Conservation (phyloP, 2,113 vertebrate genomes). For the Anarrhichthys ocellatus region DNA sequence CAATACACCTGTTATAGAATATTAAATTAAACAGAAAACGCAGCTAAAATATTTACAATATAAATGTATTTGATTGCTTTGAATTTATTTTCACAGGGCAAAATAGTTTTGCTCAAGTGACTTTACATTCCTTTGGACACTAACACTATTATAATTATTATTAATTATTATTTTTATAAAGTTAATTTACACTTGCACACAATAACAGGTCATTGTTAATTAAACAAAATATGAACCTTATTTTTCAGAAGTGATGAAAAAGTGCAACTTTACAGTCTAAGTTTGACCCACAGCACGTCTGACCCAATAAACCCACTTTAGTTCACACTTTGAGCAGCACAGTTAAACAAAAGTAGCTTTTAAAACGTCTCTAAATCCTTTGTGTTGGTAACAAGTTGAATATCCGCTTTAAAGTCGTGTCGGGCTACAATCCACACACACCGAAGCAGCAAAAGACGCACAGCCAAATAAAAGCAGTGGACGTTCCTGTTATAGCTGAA, state of each 20-base stretch:
- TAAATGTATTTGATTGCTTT: not conserved
- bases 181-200: not conserved
- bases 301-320: not conserved
- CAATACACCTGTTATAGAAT: conserved; percentile 31
- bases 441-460: not conserved
- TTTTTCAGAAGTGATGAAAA: conserved; percentile 9
- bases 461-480: conserved; percentile 12
- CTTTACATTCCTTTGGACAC: conserved; percentile 16
- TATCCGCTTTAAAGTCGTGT: conserved; percentile 20
- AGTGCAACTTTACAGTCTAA: conserved; percentile 17
- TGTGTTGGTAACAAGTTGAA: conserved; percentile 22
- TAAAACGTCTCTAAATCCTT: not conserved
- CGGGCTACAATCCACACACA: not conserved
- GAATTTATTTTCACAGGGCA: not conserved
- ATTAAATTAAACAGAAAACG: not conserved
- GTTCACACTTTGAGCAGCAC: conserved; percentile 1
- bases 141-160: not conserved
- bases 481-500: not conserved
- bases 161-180: not conserved
- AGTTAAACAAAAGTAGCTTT: not conserved
- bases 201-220: conserved; percentile 7
- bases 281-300: not conserved
- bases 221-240: not conserved
- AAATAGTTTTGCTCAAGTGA: not conserved
- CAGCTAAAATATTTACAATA: not conserved